A percentile compares a stretch with the other conserved stretches of the same genome.
Evolutionary conservation across 2,888 invertebrate species (phyloP).

Genomic region (Trileptium ribeirensis): DNA sequence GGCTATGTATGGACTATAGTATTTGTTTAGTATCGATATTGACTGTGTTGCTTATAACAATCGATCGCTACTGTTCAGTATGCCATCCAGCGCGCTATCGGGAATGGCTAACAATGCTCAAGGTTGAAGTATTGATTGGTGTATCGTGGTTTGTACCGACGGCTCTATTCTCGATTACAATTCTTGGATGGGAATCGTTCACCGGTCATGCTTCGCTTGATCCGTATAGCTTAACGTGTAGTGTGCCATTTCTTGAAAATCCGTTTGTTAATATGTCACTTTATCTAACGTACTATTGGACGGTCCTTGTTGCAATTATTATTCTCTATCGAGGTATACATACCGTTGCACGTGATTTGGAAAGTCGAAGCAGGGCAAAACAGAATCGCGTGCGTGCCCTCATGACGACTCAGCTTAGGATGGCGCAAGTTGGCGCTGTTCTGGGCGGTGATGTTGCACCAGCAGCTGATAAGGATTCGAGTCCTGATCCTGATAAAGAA

Average conservation of each 20-base stretch:
- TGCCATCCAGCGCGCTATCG: conserved; percentile 49
- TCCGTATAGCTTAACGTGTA: conserved; percentile 27
- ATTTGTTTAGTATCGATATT: conserved; percentile 49
- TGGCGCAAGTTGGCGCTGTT: conserved; percentile 26
- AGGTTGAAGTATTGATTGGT: conserved; percentile 58
- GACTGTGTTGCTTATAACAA: conserved; percentile 47
- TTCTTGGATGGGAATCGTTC: conserved; percentile 48
- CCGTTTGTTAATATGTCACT: conserved; percentile 49
- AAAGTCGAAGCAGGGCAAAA: conserved; percentile 16
- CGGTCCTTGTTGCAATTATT: conserved; percentile 49
- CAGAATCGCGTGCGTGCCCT: conserved; percentile 21
- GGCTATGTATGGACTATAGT: conserved; percentile 49
- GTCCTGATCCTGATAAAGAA: background rate
- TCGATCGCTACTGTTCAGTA: conserved; percentile 37
- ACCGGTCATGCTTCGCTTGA: conserved; percentile 30
- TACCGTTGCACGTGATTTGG: conserved; percentile 25
- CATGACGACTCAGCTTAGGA: conserved; percentile 17
- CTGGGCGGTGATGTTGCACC: background rate
- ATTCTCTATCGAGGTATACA: conserved; percentile 43
- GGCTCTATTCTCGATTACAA: conserved; percentile 48
- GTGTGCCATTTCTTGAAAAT: conserved; percentile 23
- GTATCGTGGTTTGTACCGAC: conserved; percentile 48
- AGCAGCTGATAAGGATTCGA: background rate
- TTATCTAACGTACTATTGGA: conserved; percentile 51
- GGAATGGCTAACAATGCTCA: conserved; percentile 63